phyloP scores from a whole-genome alignment of 2,797 vertebrate species.

The Sardinella longiceps region DNA sequence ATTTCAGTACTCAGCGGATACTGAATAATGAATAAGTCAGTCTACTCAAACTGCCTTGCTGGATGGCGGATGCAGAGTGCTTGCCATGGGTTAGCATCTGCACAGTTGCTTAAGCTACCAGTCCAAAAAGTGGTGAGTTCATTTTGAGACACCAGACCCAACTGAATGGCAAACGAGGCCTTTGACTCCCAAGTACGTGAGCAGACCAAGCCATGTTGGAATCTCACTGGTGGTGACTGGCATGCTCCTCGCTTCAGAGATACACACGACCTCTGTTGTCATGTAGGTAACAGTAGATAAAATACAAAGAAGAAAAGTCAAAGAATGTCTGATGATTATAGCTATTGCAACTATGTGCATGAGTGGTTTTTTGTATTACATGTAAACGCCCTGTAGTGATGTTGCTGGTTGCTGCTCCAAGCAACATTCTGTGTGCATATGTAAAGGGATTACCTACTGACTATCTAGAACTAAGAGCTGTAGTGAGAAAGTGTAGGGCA shows the following conservation, averaged over 20 bases:
- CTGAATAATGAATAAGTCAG: background rate
- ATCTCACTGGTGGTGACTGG: background rate
- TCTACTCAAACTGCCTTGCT: conserved; percentile 1
- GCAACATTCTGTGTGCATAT: conserved; percentile 14
- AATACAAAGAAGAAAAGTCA: background rate
- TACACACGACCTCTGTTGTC: conserved; percentile 10
- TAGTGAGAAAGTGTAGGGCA: background rate
- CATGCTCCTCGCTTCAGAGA: conserved; percentile 14
- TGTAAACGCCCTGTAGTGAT: conserved; percentile 10
- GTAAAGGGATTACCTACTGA: conserved; percentile 15
- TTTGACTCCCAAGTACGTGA: background rate
- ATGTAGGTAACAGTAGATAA: conserved; percentile 14
- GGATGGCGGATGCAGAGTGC: background rate
- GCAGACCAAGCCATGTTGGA: background rate
- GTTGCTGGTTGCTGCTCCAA: background rate
- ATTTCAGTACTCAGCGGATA: background rate
- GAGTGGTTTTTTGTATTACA: background rate
- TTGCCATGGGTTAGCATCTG: background rate
- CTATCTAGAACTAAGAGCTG: background rate
- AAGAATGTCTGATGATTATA: background rate
- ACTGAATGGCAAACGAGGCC: background rate
- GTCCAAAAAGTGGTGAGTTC: background rate
- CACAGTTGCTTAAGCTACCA: conserved; percentile 14
- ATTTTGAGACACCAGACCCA: background rate
- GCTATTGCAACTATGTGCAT: conserved; percentile 17